Percentiles rank a stretch among this genome's conserved stretches.
phyloP scores from a whole-genome alignment of 1,140 invertebrate genomes.

The Andricus grossulariae region DNA sequence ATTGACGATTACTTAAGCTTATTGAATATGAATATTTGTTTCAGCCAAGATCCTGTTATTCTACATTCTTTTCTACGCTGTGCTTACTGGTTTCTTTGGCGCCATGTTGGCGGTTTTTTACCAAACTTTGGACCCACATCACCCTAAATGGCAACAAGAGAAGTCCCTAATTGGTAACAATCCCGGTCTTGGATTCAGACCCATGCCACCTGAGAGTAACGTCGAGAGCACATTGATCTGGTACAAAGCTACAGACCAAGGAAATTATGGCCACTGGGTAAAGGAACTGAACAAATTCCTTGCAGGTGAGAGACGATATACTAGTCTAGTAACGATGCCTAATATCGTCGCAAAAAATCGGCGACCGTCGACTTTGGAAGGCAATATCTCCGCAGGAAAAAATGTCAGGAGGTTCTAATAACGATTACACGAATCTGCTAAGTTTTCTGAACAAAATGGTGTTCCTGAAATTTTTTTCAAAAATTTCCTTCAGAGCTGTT shows the following conservation, averaged over 20 bases:
- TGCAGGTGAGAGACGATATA: slow-evolving; percentile 74
- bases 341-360: too few relatives aligned
- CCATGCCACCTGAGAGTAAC: slow-evolving; percentile 91
- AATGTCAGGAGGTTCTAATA: too few relatives aligned
- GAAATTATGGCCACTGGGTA: slow-evolving; percentile 88
- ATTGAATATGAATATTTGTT: slow-evolving; percentile 62
- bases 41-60: slow-evolving; percentile 95
- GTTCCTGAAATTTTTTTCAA: too few relatives aligned
- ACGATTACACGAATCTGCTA: too few relatives aligned
- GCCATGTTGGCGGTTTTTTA: slow-evolving; percentile 95
- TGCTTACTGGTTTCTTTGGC: slow-evolving; percentile 92
- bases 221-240: slow-evolving; percentile 96
- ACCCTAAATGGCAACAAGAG: slow-evolving; percentile 91
- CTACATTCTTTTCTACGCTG: slow-evolving; percentile 94
- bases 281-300: slow-evolving; percentile 84
- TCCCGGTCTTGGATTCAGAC: slow-evolving; percentile 95
- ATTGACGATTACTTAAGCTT: not conserved
- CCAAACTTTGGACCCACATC: slow-evolving; percentile 89
- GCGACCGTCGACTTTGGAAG: too few relatives aligned
- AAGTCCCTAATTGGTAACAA: slow-evolving; percentile 92
- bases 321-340: too few relatives aligned
- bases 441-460: too few relatives aligned
- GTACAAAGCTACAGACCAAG: slow-evolving; percentile 88
- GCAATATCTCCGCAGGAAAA: too few relatives aligned
- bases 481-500: too few relatives aligned